Evolutionary conservation across 2,113 vertebrate genomes (phyloP), one percentile per base, ranked within the genome.

Genomic region (Marmota flaviventris): DNA sequence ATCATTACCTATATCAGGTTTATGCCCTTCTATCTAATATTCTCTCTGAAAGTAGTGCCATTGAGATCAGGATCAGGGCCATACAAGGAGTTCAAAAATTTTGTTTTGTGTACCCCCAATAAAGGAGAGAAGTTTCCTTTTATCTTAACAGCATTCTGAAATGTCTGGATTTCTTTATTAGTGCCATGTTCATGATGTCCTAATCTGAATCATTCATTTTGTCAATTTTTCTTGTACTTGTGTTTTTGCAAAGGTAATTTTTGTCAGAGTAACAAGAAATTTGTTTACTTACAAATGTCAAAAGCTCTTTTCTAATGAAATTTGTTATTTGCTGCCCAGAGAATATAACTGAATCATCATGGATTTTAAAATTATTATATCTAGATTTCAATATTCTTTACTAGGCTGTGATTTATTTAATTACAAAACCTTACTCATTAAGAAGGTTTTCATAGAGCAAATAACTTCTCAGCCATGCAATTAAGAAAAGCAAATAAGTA

Each of bases 381-480:
- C 14, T 78, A 94, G 63, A 95, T 12, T 87, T 95, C 7, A 76
- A 29, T 45, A 78, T 48, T 79, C 14, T 69, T 94, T 82, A 17
- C 27, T 89, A 67, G 13, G 2, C 77, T 37, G 2, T 69, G 12
- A 79, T n/a, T 61, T 91, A 93, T 95, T 45, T 27, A 69, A 42
- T 63, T 81, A 79, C 51, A 25, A 87, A 89, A 73, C 45, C 4
- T 4, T 61, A 53, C 25, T 94, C 69, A 51, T 69, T 70, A 86
- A 90, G n/a, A 88, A 85, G 13, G 76, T 58, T 85, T 70, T 93
- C 45, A 39, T 42, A 25, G 53, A 58, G 45, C 81, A 63, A 58
- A 53, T 67, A 58, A 61, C 37, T 85, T 72, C 39, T 73, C 32
- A 89, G 6, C 17, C 13, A 58, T 11, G 4, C 76, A 51, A 42